Base-by-base conservation (phyloP, 2,797 vertebrate genomes). In the Podarcis siculus region DNA sequence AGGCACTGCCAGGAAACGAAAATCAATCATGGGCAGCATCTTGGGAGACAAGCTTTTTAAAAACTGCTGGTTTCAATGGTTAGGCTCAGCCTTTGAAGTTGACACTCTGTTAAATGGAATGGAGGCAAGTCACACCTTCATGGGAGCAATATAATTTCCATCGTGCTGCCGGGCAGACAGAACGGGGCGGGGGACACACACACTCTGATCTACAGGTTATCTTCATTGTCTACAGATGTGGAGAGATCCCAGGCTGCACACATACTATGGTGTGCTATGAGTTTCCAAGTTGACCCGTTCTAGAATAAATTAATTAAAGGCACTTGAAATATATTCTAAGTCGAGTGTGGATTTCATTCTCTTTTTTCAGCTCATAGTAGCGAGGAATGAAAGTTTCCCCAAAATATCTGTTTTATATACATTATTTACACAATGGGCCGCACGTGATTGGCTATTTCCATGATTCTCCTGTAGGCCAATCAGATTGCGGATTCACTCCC, bases 71-170 rank as follows among this genome's bases (percentile, higher is more conserved):
- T 95, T 90, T 93, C 92, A 94, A 95, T 91, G 90, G 86, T 91
- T 94, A 93, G 95, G 92, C 80, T 88, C 90, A 91, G 86, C 55
- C 89, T 94, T 86, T 94, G 95, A 95, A 94, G 92, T 92, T 96
- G 94, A 93, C 94, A 86, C 91, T 93, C 69, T 80, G 90, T 93
- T 94, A 94, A 95, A 93, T 93, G 92, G 95, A 95, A 91, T 93
- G 92, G 92, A 89, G 94, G 94, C 91, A 96, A 95, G 96, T 97
- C 93, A 90, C 95, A 95, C 92, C 95, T 97, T 95, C 94, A 93
- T 92, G 92, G 87, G 90, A 81, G 88, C 89, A 93, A 88, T 92
- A 13, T 92, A 90, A 92, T 76, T 95, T 91, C 91, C 81, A 90
- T 94, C 93, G 94, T 91, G 93, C 95, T 93, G 91, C 0, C 0